phyloP scores from a whole-genome alignment of 2,888 invertebrate species.

The Clistopyga incitator region DNA sequence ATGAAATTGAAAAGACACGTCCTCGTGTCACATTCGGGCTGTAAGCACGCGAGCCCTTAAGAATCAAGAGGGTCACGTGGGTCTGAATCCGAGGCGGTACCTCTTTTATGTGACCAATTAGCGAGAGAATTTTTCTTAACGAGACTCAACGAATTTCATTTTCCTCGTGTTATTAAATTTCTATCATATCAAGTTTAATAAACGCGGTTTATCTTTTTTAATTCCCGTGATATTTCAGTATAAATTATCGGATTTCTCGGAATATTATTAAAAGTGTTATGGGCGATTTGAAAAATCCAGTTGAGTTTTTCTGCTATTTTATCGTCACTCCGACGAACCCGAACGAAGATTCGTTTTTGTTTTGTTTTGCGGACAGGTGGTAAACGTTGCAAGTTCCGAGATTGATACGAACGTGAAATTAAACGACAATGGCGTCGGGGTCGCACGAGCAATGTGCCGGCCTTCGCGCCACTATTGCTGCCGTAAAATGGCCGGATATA shows the following conservation, averaged over 20 bases:
- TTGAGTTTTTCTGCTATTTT: neutral
- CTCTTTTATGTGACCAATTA: no score
- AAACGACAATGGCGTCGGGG: conserved; percentile 55
- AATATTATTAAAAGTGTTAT: no score
- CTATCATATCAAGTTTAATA: no score
- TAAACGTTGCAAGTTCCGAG: conserved; percentile 47
- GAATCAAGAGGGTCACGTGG: no score
- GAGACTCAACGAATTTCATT: no score
- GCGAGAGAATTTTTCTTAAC: no score
- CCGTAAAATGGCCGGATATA: conserved; percentile 52
- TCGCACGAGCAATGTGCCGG: conserved; percentile 30
- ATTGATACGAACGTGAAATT: conserved; percentile 62
- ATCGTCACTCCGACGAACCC: neutral
- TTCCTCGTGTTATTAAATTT: no score
- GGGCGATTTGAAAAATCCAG: conserved; percentile 6
- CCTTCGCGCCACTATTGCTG: conserved; percentile 32
- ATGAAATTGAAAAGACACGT: neutral
- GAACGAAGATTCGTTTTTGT: neutral
- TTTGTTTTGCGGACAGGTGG: conserved; percentile 59
- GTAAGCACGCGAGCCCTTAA: no score
- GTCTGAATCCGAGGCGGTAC: no score
- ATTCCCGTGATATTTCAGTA: no score
- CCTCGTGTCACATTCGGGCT: neutral
- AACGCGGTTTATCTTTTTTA: no score
- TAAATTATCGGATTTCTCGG: no score